Evolutionary conservation across 92 coral and sea anemone genomes (phyloP), one percentile per base, ranked within the genome.

Genomic region (Heliopora coerulea): DNA sequence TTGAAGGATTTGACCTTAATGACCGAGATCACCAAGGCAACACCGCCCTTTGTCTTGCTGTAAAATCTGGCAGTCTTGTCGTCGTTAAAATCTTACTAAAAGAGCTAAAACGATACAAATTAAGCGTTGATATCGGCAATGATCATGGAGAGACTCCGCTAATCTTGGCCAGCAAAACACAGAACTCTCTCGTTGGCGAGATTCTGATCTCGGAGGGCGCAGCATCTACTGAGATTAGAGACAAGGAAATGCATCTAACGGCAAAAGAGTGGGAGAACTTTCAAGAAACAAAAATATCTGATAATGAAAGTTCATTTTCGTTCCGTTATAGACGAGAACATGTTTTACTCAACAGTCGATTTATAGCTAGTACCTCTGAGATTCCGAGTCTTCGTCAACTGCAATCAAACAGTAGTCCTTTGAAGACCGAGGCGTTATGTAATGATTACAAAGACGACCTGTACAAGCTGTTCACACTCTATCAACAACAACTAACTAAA

Each of bases 201-300:
- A 83, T 90, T 62, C 61, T 90, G 39, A 69, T 83, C 15, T 85
- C 91, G 24, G 90, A 88, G 24, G 97, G 97, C 15, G 72, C 75
- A 56, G 97, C 97, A 0, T 90, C 97, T 18, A 80, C 84, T 78
- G 85, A 83, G 20, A 86, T 89, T 8, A 65, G 92, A 23, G 92
- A 90, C 59, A 78, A 65, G 23, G 56, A 81, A 48, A 61, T 59
- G 52, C 86, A 82, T 44, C 86, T 88, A 28, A 88, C 82, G 35
- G 92, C 97, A 0, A 79, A 87, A 15, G 97, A 88, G 65, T 90
- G 92, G 92, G 88, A 81, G 68, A 60, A 54, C 68, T 83, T 90
- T 28, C 62, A 87, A 54, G 88, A 83, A 52, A 84, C 26, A 17
- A 28, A 23, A 23, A 28, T 3, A 23, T 4, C 28, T 56, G 28